Evolutionary conservation across 2,797 vertebrate species (phyloP), one percentile per base, ranked within the genome.

Genomic region (Pipistrellus pygmaeus): DNA sequence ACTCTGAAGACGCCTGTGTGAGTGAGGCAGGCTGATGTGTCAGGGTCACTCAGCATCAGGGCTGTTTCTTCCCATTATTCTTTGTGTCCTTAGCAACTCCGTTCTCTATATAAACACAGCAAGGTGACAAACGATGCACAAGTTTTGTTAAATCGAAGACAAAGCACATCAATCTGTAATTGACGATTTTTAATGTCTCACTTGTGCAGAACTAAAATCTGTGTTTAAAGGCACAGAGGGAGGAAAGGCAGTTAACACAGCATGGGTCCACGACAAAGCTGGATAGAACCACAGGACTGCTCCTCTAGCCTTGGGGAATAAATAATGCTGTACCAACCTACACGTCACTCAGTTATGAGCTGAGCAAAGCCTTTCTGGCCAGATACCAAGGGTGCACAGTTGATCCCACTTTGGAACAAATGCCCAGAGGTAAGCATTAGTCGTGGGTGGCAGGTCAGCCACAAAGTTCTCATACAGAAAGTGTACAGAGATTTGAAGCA

Each of bases 221-320:
- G 71, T 83, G 90, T 92, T 95, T 81, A 97, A 97, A 97, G 97
- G 97, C 97, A 97, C 97, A 93, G 95, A 95, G 93, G 92, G 95
- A 96, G 92, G 87, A 94, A 96, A 96, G 96, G 96, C 95, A 96
- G 87, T 93, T 93, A 62, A 95, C 75, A 91, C 73, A 96, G 84
- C 94, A 44, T 91, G 95, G 87, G 83, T 55, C 89, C 80, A 91
- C 20, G 55, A 78, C 32, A 75, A 92, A 91, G 72, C 81, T 76
- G 60, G 83, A 81, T 92, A 87, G 93, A 88, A 88, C 25, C 53
- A 35, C 0, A 75, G 38, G 81, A 44, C 69, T 71, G 81, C n/a
- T 95, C 89, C 83, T 85, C 57, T 66, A 75, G 94, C 89, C 76
- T 77, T 69, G 75, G 93, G 91, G 93, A 93, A 95, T 81, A 93